Conservation (phyloP, 2,888 invertebrate genomes). For the Agrochola circellaris region DNA sequence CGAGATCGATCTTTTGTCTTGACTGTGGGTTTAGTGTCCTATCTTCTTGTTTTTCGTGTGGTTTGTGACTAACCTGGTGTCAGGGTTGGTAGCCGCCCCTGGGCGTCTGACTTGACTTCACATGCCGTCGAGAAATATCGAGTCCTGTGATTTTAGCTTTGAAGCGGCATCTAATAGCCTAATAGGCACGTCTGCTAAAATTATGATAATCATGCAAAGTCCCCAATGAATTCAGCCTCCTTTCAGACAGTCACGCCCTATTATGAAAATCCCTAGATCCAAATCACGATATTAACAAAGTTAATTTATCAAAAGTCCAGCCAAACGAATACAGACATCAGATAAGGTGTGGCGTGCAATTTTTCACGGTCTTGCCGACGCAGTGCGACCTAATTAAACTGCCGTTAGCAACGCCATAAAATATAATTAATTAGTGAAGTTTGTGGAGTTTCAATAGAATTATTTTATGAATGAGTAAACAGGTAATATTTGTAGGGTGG, state of each 20-base stretch:
- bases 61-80: too few relatives aligned
- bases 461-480: slow-evolving; percentile 68
- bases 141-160: background rate
- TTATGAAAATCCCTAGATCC: slow-evolving; percentile 16
- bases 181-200: background rate
- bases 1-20: too few relatives aligned
- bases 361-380: slow-evolving; percentile 53
- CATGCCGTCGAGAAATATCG: too few relatives aligned
- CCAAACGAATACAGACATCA: slow-evolving; percentile 56
- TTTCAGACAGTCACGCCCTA: background rate
- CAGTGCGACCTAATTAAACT: slow-evolving; percentile 65
- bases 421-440: slow-evolving; percentile 71
- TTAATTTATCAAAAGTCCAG: slow-evolving; percentile 55
- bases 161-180: background rate
- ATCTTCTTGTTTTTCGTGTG: too few relatives aligned
- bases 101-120: too few relatives aligned
- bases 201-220: background rate
- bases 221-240: background rate
- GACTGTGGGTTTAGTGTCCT: too few relatives aligned
- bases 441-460: slow-evolving; percentile 63
- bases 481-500: slow-evolving; percentile 64
- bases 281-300: slow-evolving; percentile 35
- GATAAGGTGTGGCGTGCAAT: slow-evolving; percentile 59
- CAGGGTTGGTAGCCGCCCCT: too few relatives aligned
- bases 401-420: slow-evolving; percentile 68